phyloP scores from a whole-genome alignment of 2,888 invertebrate genomes.

The Petrophora chlorosata region DNA sequence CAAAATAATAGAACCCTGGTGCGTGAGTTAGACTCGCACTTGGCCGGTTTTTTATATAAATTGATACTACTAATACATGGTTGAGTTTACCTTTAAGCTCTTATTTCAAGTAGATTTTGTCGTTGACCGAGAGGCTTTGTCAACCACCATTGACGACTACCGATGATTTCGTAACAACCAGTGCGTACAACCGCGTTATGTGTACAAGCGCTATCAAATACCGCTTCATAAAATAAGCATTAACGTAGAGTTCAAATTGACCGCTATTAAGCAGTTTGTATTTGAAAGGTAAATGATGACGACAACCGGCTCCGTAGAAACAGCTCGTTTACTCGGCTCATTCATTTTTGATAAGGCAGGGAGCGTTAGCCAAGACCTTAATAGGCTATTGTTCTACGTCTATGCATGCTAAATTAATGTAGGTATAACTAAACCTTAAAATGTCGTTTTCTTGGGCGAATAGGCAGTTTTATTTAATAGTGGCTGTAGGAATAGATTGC shows the following conservation, averaged over 20 bases:
- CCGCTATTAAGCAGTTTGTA: conserved; percentile 44
- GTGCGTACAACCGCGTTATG: background rate
- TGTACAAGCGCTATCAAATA: conserved; percentile 32
- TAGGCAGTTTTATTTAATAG: conserved; percentile 1
- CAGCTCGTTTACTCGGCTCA: conserved; percentile 45
- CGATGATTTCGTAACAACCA: background rate
- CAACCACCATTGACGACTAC: no score
- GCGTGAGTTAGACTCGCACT: no score
- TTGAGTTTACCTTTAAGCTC: no score
- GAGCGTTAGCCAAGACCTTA: conserved; percentile 35
- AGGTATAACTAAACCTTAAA: conserved; percentile 10
- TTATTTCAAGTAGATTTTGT: no score
- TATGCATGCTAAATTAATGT: conserved; percentile 32
- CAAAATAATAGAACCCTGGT: no score
- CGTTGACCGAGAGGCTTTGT: no score
- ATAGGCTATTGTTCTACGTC: conserved; percentile 42
- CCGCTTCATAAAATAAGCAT: conserved; percentile 41
- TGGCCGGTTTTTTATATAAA: no score
- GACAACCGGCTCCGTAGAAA: conserved; percentile 33
- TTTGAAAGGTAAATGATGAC: conserved; percentile 45
- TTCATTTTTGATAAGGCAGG: conserved; percentile 53
- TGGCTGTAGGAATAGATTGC: background rate
- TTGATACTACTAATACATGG: no score
- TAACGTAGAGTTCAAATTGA: conserved; percentile 39
- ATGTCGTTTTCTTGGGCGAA: conserved; percentile 6